Evolutionary conservation across 2,797 vertebrate species (phyloP).

Genomic region (Stomatorhinus walkeri): DNA sequence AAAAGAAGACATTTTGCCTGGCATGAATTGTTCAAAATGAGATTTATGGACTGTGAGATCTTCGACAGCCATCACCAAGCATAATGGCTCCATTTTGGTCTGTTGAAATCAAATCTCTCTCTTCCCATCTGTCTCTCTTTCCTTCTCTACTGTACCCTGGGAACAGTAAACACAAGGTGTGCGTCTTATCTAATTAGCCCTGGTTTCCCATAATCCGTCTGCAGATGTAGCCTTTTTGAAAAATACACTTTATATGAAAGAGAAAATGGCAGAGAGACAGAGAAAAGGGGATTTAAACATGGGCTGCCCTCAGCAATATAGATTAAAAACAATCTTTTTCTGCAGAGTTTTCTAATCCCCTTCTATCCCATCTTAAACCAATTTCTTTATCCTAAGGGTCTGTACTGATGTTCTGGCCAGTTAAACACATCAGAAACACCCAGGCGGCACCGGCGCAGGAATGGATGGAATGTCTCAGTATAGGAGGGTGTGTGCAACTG

Average conservation of each 20-base stretch:
- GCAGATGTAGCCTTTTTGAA: not conserved
- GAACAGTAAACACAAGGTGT: not conserved
- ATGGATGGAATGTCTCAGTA: not conserved
- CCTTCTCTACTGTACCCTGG: not conserved
- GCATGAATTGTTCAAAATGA: not conserved
- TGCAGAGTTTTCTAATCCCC: not conserved
- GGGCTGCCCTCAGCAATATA: not conserved
- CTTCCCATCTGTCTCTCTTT: not conserved
- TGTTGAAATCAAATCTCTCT: not conserved
- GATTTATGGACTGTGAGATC: slow-evolving; percentile 1
- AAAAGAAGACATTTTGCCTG: slow-evolving; percentile 9
- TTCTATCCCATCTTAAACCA: not conserved
- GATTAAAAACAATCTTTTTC: not conserved
- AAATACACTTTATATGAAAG: not conserved
- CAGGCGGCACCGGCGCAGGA: not conserved
- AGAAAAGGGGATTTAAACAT: not conserved
- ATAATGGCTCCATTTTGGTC: not conserved
- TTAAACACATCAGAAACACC: not conserved
- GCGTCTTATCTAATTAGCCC: not conserved
- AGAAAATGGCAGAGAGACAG: not conserved
- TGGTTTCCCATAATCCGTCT: not conserved
- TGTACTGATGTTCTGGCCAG: not conserved
- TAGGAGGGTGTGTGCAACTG: not conserved
- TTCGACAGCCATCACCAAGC: not conserved
- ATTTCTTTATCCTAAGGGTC: not conserved